phyloP scores from a whole-genome alignment of 2,113 vertebrate species.

The Ramphastos sulfuratus region DNA sequence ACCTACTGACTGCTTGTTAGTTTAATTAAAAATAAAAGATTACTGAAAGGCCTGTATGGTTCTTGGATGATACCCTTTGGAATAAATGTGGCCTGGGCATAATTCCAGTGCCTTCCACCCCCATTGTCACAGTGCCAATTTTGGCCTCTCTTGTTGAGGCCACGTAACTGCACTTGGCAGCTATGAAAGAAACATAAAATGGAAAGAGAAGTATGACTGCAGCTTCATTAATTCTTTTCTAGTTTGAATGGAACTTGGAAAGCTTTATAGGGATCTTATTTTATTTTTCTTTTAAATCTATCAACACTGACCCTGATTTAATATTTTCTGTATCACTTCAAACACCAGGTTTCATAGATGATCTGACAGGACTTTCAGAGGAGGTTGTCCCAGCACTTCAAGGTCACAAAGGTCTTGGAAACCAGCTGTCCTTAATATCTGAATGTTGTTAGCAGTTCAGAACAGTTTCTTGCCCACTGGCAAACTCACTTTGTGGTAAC shows the following conservation, averaged over 20 bases:
- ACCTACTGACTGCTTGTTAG: background rate
- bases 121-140: background rate
- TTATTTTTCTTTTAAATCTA: background rate
- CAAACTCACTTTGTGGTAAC: background rate
- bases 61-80: background rate
- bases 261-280: background rate
- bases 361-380: background rate
- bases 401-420: conserved; percentile 2
- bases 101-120: background rate
- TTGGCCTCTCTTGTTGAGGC: background rate
- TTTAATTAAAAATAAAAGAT: conserved; percentile 10
- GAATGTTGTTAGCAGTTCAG: background rate
- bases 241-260: background rate
- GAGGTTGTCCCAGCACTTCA: background rate
- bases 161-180: accelerated
- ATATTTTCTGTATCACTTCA: background rate
- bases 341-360: background rate
- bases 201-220: background rate
- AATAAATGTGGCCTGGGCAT: background rate
- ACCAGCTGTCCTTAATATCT: background rate
- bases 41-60: background rate
- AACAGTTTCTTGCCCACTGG: background rate
- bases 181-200: background rate
- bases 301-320: background rate
- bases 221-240: background rate